Evolutionary conservation across 2,797 vertebrate genomes (phyloP), one percentile per base, ranked within the genome.

Genomic region (Valencia hispanica): DNA sequence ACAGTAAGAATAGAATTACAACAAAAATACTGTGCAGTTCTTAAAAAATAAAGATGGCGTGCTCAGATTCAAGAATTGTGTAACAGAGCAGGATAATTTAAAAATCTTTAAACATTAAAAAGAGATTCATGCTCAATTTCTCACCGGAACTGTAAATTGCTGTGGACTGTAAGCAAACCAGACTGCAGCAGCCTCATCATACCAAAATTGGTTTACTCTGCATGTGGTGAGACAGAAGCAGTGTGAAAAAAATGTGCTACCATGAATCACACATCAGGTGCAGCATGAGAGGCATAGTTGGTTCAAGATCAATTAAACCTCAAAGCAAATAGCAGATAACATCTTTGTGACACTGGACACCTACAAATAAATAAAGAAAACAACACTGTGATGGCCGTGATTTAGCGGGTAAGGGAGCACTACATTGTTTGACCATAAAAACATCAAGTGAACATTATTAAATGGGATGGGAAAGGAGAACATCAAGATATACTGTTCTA

Each of bases 401-500:
- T 39, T 65, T 65, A 41, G n/a, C 39, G 12, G 9, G 59, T 27
- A 50, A 70, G 53, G 9, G 25, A 27, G 4, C 22, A 30, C 7
- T 8, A 48, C 15, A 61, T 32, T 59, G 20, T 55, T 12, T 68
- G 70, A 57, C 22, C 32, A 11, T 72, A 79, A 72, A 74, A 76
- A 72, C 39, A 63, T 68, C 22, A 9, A 36, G 70, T 30, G 48
- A 50, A 43, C 9, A 55, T 15, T 61, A 70, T 76, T 78, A 68
- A 30, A 74, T 72, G 57, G 36, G 27, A 1, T 30, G 17, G 51
- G 47, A 61, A 72, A 45, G 34, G 22, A 27, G 53, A 68, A 71
- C 73, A 72, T 78, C 75, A 78, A 83, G 45, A 79, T 55, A 72
- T 65, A 74, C 4, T 78, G 68, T 79, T 66, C 50, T 39, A 75